phyloP scores from a whole-genome alignment of 2,888 invertebrate genomes.

The Brenthis daphne region DNA sequence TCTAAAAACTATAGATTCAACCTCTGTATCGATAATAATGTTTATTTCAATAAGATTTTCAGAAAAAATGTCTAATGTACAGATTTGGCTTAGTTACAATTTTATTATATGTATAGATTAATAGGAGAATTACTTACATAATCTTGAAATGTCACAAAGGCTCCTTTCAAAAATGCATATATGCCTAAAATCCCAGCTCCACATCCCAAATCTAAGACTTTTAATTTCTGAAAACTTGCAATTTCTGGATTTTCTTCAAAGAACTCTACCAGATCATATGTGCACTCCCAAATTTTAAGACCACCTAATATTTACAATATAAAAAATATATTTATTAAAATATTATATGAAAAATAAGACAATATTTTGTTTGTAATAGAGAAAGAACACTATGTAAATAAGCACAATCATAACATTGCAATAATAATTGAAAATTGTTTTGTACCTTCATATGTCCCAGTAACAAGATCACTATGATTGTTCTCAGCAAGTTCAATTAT shows the following conservation, averaged over 20 bases:
- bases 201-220: conserved; percentile 94
- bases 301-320: conserved; percentile 85
- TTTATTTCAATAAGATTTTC: no score
- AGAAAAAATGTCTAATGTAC: no score
- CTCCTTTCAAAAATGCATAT: conserved; percentile 85
- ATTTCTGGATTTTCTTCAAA: conserved; percentile 64
- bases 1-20: no score
- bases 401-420: no score
- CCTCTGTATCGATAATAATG: no score
- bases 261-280: conserved; percentile 89
- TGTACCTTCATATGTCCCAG: conserved; percentile 90
- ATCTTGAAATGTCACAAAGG: conserved; percentile 93
- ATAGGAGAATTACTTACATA: conserved; percentile 86
- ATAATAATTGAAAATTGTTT: not conserved
- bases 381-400: no score
- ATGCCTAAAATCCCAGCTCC: conserved; percentile 96
- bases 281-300: conserved; percentile 97
- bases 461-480: conserved; percentile 87
- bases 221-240: conserved; percentile 71
- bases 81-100: no score
- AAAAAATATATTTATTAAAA: not conserved
- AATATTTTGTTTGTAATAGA: no score
- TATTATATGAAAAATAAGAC: not conserved
- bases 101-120: no score
- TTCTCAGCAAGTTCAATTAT: conserved; percentile 81